A percentile compares a stretch with the other conserved stretches of the same genome.
Evolutionary conservation across 2,797 vertebrate genomes (phyloP).

Genomic region (Liparis tanakae): DNA sequence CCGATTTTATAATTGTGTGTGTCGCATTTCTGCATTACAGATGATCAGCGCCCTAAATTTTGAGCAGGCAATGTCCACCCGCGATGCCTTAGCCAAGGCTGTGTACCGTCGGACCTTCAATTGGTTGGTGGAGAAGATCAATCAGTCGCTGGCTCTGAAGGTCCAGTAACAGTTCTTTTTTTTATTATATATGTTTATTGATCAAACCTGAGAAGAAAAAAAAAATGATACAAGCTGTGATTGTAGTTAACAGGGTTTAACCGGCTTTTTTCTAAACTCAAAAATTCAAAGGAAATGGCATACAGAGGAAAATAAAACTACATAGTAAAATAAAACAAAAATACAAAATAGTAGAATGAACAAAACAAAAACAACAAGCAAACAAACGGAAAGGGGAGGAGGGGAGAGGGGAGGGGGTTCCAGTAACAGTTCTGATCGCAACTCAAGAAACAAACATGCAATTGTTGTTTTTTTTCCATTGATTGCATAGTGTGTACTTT

Average conservation of each 20-base stretch:
- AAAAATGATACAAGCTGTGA: no score
- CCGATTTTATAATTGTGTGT: not conserved
- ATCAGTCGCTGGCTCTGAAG: constrained; percentile 91
- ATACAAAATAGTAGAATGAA: no score
- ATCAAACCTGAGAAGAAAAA: no score
- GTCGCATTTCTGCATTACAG: constrained; percentile 73
- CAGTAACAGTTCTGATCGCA: constrained; percentile 1
- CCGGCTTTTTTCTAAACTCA: no score
- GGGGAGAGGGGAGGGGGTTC: no score
- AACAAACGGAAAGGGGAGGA: no score
- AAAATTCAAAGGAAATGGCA: no score
- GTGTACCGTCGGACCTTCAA: constrained; percentile 94
- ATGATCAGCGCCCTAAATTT: constrained; percentile 93
- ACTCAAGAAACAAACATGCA: not conserved
- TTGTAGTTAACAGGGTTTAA: no score
- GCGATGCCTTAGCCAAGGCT: constrained; percentile 93
- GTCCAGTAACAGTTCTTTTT: constrained; percentile 70
- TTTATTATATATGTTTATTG: no score
- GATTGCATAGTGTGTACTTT: constrained; percentile 8
- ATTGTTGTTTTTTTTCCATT: constrained; percentile 17
- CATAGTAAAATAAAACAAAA: no score
- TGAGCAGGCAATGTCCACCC: constrained; percentile 92
- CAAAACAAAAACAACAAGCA: no score
- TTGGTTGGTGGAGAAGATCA: constrained; percentile 96
- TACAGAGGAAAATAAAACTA: no score